Percentiles rank a stretch among this genome's conserved stretches.
These are phyloP conservation scores for Drosophila burlai DNA, from an alignment of 1,140 invertebrate genomes.

Conservation along the genomic window DNA sequence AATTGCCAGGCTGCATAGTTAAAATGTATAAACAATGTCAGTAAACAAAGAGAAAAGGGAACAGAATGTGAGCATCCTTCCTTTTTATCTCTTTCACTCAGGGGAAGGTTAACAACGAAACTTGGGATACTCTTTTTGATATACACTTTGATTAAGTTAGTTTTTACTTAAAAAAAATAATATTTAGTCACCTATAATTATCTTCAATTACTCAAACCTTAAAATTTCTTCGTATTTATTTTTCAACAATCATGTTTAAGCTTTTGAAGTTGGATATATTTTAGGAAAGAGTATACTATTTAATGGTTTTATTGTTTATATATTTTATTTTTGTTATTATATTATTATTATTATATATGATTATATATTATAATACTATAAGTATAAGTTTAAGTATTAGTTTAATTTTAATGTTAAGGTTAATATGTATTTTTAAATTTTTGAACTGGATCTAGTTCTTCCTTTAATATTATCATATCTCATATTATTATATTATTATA, in stretches of 20 bases:
- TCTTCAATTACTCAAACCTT: neutral
- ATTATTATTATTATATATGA: too few species aligned
- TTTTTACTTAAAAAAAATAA: neutral
- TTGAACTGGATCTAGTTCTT: too few species aligned
- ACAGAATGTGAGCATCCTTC: slow-evolving; percentile 6
- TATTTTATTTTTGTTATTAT: too few species aligned
- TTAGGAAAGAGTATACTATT: neutral
- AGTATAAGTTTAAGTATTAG: too few species aligned
- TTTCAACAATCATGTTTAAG: neutral
- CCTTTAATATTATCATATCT: too few species aligned
- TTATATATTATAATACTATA: too few species aligned
- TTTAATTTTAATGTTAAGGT: too few species aligned
- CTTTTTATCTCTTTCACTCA: neutral
- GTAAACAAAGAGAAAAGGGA: slow-evolving; percentile 29
- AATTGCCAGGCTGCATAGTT: slow-evolving; percentile 71
- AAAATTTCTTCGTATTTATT: neutral
- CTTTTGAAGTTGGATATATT: neutral
- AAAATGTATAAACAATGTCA: slow-evolving; percentile 66
- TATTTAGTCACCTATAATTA: too few species aligned
- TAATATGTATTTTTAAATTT: too few species aligned
- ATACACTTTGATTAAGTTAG: neutral
- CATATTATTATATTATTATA: too few species aligned
- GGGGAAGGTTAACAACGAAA: neutral
- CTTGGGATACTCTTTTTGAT: neutral
- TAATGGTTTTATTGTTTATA: neutral